These are phyloP conservation scores for Salticus scenicus DNA, from an alignment of 2,888 invertebrate species.

Conservation along the genomic window DNA sequence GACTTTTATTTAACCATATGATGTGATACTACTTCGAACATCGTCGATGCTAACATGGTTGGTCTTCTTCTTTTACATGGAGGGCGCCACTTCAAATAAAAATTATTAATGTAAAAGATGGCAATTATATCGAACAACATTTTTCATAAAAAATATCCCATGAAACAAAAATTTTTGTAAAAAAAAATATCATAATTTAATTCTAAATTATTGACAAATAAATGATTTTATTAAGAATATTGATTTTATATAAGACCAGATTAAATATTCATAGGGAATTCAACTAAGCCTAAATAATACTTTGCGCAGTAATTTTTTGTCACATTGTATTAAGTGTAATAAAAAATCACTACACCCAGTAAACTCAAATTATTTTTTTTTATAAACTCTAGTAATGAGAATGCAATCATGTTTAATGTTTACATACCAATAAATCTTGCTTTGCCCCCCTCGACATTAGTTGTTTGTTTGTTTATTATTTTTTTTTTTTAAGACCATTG, in stretches of 20 bases:
- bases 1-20: conserved; percentile 38
- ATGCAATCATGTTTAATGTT: no score
- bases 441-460: no score
- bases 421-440: no score
- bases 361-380: no score
- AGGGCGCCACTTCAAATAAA: conserved; percentile 68
- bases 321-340: no score
- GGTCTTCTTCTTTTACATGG: conserved; percentile 59
- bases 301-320: neutral
- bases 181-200: neutral
- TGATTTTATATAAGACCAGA: neutral
- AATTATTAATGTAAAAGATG: conserved; percentile 59
- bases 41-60: conserved; percentile 37
- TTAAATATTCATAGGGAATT: conserved; percentile 22
- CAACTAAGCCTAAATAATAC: conserved; percentile 11
- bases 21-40: conserved; percentile 48
- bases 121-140: conserved; percentile 54
- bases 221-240: neutral
- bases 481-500: no score
- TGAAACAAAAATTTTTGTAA: conserved; percentile 17
- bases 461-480: no score
- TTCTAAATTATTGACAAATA: no score
- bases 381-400: no score
- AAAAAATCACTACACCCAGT: no score
- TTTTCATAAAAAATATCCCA: conserved; percentile 33